Evolutionary conservation across 2,888 invertebrate genomes (phyloP).

Genomic region (Mycalesis mineus): DNA sequence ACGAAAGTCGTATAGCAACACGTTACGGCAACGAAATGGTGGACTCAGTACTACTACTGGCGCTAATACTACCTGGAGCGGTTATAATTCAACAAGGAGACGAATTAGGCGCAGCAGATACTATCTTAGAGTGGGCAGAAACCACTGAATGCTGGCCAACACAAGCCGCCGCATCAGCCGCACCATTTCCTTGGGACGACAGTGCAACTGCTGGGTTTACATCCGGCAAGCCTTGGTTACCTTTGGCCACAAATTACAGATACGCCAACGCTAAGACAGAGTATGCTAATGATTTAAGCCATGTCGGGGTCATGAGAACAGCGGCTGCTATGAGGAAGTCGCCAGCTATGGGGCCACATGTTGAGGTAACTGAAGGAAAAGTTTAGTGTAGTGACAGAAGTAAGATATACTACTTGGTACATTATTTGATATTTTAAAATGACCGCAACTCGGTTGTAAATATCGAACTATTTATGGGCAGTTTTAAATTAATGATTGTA

Average conservation of each 20-base stretch:
- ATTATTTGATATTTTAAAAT: too few relatives aligned
- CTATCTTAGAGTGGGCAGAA: slow-evolving; percentile 74
- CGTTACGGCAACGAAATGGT: slow-evolving; percentile 82
- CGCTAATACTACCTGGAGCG: slow-evolving; percentile 85
- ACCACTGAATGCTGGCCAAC: slow-evolving; percentile 71
- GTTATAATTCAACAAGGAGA: slow-evolving; percentile 89
- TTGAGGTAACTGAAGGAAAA: slow-evolving; percentile 45
- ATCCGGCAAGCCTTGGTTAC: slow-evolving; percentile 82
- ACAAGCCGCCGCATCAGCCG: slow-evolving; percentile 41
- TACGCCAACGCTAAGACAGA: slow-evolving; percentile 80
- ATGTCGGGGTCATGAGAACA: slow-evolving; percentile 56
- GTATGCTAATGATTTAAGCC: slow-evolving; percentile 70
- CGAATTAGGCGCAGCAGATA: slow-evolving; percentile 80
- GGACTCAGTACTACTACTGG: slow-evolving; percentile 83
- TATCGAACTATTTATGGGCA: too few relatives aligned
- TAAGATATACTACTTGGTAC: too few relatives aligned
- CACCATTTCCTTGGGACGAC: slow-evolving; percentile 69
- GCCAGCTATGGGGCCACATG: slow-evolving; percentile 63
- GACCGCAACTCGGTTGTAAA: too few relatives aligned
- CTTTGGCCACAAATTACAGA: slow-evolving; percentile 80
- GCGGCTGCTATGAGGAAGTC: slow-evolving; percentile 65
- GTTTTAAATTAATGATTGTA: too few relatives aligned
- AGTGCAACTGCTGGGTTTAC: slow-evolving; percentile 67
- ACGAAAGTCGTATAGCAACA: slow-evolving; percentile 67
- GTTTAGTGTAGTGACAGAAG: too few relatives aligned